Base-by-base conservation (phyloP, 2,113 vertebrate species). In the Syngnathoides biaculeatus region DNA sequence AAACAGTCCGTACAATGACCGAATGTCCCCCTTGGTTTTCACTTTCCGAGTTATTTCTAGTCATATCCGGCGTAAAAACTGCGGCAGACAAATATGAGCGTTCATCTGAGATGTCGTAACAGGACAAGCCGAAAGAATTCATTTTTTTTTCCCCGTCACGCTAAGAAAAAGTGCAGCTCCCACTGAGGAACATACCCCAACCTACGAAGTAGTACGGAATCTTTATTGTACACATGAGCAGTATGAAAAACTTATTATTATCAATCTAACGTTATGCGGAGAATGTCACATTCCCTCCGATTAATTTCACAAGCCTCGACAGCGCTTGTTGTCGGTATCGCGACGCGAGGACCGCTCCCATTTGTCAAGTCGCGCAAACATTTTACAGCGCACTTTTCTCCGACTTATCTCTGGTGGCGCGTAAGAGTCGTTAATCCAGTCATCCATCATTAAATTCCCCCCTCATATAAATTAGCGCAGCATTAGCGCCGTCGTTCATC, bases 401-500 rank as follows among this genome's bases (percentile, higher is more conserved):
- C 43, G 70, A 27, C 65, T 64, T 43, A 66, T 84, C 74, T 81
- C 71, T 65, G 78, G 71, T 59, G 22, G 78, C 84, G 69, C 74
- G 79, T 86, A 77, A 75, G 56, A 79, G 42, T 17, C 74, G 22
- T 53, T 76, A 74, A 82, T 83, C 69, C 63, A 82, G 79, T 86
- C 85, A 79, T 87, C 83, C 82, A 89, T 89, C 87, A 85, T 85
- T 79, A 76, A 53, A 79, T 83, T 77, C 80, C 65, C 73, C 72
- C 69, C 53, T 77, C 74, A 77, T 89, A 88, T 81, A 89, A 91
- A 90, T 88, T 87, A 90, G 87, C 63, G 77, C 66, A 78, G 75
- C 84, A 87, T 62, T 83, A 85, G 79, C 80, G 19, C 78, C 81
- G 78, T 82, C 79, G 88, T 92, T 90, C 77, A 90, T 92, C 88